Percentiles rank a stretch among this genome's conserved stretches.
Evolutionary conservation across 2,797 vertebrate species (phyloP).

Genomic region (Nannoperca obscura): DNA sequence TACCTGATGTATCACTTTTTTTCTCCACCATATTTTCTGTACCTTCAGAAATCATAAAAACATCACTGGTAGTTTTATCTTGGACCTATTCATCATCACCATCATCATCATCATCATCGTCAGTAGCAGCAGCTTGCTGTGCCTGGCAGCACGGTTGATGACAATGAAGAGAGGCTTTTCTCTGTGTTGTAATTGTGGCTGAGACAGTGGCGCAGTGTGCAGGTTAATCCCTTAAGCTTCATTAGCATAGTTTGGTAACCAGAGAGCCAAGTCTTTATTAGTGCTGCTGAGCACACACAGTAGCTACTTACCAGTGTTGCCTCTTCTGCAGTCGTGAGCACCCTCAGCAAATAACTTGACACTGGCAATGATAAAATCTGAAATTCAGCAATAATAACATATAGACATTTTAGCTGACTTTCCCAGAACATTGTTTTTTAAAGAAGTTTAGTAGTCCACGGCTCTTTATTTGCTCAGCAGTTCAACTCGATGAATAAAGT

Average conservation of each 20-base stretch:
- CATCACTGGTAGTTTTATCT: constrained; percentile 3
- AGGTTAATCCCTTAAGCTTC: constrained; percentile 70
- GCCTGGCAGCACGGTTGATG: constrained; percentile 47
- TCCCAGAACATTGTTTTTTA: not conserved
- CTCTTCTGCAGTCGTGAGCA: constrained; percentile 13
- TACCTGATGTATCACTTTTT: not conserved
- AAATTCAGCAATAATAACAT: not conserved
- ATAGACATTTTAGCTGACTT: not conserved
- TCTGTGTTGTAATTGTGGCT: constrained; percentile 45
- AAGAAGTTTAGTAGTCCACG: not conserved
- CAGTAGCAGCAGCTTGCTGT: constrained; percentile 10
- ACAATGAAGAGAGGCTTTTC: constrained; percentile 63
- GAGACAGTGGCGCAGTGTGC: constrained; percentile 57
- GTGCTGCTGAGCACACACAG: constrained; percentile 18
- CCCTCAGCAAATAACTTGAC: not conserved
- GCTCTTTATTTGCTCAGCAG: not conserved
- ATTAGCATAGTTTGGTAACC: constrained; percentile 62
- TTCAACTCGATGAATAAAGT: not conserved
- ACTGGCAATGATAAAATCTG: not conserved
- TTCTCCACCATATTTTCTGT: not conserved
- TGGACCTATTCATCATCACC: constrained; percentile 19
- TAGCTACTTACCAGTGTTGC: constrained; percentile 18
- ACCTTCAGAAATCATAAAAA: not conserved
- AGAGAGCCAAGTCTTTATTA: constrained; percentile 34
- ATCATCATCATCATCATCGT: not conserved